Evolutionary conservation across 2,797 vertebrate genomes (phyloP).

Genomic region (Prionace glauca): DNA sequence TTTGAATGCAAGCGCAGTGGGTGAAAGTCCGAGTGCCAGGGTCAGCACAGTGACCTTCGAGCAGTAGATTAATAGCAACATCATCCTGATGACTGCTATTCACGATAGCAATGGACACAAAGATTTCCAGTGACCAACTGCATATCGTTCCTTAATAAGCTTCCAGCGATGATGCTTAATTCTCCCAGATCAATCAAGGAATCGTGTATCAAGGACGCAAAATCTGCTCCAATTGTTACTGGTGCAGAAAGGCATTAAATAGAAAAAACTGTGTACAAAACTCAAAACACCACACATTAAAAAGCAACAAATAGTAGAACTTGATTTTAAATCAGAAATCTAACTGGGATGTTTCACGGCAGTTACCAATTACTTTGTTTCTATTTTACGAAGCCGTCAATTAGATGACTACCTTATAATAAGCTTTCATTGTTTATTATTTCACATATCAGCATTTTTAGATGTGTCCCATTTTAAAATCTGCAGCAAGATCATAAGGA

Average conservation of each 20-base stretch:
- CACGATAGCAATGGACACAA: background rate
- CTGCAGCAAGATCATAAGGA: too few species aligned
- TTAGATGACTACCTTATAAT: background rate
- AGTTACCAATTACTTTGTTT: background rate
- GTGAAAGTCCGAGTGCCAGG: background rate
- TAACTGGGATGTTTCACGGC: background rate
- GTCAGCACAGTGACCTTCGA: background rate
- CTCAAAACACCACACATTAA: background rate
- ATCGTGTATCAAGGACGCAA: background rate
- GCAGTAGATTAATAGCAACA: background rate
- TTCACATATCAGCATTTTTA: background rate
- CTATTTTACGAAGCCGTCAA: background rate
- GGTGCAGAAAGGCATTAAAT: background rate
- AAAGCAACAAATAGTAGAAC: background rate
- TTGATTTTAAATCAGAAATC: slow-evolving; percentile 18
- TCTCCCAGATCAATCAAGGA: background rate
- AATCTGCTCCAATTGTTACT: background rate
- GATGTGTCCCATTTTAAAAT: background rate
- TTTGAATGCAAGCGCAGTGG: background rate
- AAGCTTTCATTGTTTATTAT: background rate
- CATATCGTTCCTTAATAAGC: slow-evolving; percentile 16
- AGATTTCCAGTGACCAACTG: background rate
- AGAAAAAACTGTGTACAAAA: background rate
- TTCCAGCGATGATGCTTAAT: background rate
- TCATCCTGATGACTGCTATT: background rate